phyloP scores from a whole-genome alignment of 1,140 invertebrate species.

The Drosophila orena region DNA sequence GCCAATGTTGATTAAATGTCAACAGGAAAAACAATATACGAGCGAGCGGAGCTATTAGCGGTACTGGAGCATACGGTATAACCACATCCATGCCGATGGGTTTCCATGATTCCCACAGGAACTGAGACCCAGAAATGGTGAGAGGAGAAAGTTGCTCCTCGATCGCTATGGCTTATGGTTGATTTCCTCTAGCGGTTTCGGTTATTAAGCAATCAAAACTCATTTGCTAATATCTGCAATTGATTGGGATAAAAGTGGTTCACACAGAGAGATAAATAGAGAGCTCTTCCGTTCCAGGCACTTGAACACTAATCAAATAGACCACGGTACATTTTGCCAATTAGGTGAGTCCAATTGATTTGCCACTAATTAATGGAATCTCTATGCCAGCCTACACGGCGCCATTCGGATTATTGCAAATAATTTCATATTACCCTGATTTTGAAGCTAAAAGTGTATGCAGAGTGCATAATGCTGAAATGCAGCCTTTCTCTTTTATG shows the following conservation, averaged over 20 bases:
- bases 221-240: conserved; percentile 37
- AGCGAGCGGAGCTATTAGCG: neutral
- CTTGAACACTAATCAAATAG: conserved; percentile 49
- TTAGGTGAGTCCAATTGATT: conserved; percentile 43
- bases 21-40: conserved; percentile 32
- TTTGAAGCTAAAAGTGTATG: too few species aligned
- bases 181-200: conserved; percentile 23
- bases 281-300: conserved; percentile 56
- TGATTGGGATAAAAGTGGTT: conserved; percentile 24
- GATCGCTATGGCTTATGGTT: conserved; percentile 1
- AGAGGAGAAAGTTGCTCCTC: conserved; percentile 16
- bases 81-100: conserved; percentile 9
- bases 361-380: conserved; percentile 32
- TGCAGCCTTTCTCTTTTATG: too few species aligned
- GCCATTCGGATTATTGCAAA: conserved; percentile 3
- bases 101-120: conserved; percentile 4
- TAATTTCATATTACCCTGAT: neutral
- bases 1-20: conserved; percentile 55
- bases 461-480: too few species aligned
- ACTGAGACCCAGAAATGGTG: neutral
- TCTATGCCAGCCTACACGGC: neutral
- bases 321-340: conserved; percentile 30
- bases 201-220: conserved; percentile 45
- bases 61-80: conserved; percentile 6
- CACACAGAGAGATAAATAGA: conserved; percentile 8